These are phyloP conservation scores for Mormoops blainvillei DNA, from an alignment of 2,113 vertebrate species.

Conservation along the genomic window DNA sequence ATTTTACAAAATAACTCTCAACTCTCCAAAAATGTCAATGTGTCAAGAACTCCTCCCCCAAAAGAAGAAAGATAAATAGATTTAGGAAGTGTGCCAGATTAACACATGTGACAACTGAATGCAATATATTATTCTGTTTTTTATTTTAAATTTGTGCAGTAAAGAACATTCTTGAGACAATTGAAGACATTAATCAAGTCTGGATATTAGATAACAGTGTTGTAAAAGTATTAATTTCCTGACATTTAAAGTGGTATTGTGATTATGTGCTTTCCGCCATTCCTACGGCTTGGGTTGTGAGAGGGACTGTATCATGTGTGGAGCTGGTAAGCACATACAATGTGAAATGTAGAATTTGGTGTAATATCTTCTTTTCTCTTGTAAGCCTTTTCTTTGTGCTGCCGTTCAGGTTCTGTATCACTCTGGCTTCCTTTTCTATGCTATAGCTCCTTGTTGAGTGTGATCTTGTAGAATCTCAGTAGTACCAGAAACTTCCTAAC, in stretches of 20 bases:
- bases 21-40: neutral
- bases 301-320: no score
- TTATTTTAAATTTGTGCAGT: neutral
- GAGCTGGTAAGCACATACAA: neutral
- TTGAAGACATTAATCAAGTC: neutral
- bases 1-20: neutral
- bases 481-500: neutral
- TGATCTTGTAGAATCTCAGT: neutral
- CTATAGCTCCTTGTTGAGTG: neutral
- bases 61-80: neutral
- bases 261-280: neutral
- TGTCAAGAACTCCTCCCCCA: neutral
- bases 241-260: neutral
- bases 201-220: neutral
- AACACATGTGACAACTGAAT: neutral
- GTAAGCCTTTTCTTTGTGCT: neutral
- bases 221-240: neutral
- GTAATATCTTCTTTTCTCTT: neutral
- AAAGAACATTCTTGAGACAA: neutral
- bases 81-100: neutral
- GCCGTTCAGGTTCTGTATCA: accelerated
- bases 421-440: neutral
- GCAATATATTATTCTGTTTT: neutral
- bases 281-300: neutral
- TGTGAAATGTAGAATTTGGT: neutral